Evolutionary conservation across 2,113 vertebrate genomes (phyloP).

Genomic region (Malurus alboscapulatus): DNA sequence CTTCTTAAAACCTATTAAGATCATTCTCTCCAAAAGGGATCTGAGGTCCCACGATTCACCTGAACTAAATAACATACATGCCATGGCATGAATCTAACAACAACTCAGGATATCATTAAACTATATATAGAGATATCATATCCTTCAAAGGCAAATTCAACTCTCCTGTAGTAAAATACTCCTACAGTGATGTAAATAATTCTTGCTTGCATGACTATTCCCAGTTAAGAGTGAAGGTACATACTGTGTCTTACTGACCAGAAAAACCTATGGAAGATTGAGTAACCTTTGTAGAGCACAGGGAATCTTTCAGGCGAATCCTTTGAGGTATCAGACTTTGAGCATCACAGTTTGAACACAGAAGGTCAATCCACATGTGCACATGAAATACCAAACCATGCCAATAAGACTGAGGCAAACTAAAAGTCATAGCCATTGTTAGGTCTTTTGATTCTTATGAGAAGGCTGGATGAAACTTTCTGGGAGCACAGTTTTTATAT

Average conservation of each 20-base stretch:
- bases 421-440: neutral
- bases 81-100: neutral
- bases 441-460: neutral
- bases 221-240: neutral
- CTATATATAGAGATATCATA: neutral
- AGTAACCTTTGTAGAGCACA: neutral
- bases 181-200: neutral
- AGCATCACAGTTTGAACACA: neutral
- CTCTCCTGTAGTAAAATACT: neutral
- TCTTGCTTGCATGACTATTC: neutral
- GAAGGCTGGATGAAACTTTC: neutral
- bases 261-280: neutral
- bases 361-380: neutral
- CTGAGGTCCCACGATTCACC: neutral
- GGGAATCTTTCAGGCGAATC: neutral
- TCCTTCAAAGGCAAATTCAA: neutral
- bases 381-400: neutral
- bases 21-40: neutral
- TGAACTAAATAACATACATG: fast-evolving
- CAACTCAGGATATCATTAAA: neutral
- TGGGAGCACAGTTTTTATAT: neutral
- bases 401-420: neutral
- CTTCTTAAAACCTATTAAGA: neutral
- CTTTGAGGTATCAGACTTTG: neutral
- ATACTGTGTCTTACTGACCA: neutral